Conservation (phyloP, 64 coral and sea anemone species). For the Montipora cactus region DNA sequence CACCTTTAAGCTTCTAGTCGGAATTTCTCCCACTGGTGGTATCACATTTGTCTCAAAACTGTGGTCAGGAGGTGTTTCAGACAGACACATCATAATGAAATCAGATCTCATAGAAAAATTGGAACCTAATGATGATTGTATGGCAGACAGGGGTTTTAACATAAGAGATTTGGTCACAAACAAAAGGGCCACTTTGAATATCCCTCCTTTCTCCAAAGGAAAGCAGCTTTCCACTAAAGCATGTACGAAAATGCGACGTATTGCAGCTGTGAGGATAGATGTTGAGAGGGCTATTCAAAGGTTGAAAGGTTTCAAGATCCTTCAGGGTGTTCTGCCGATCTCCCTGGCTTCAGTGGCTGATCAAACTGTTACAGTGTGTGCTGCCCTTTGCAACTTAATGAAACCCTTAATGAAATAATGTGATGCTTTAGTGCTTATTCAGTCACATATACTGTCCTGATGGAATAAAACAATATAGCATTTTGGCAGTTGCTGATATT, state of each 20-base stretch:
- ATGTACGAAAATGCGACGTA: slow-evolving; percentile 66
- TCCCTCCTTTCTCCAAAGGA: slow-evolving; percentile 64
- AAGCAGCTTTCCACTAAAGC: slow-evolving; percentile 31
- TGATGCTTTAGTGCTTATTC: background rate
- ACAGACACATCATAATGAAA: slow-evolving; percentile 16
- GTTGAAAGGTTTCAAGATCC: slow-evolving; percentile 33
- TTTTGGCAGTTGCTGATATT: background rate
- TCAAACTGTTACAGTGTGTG: slow-evolving; percentile 37
- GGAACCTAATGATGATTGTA: slow-evolving; percentile 2
- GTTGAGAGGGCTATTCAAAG: slow-evolving; percentile 30
- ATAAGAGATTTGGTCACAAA: slow-evolving; percentile 42
- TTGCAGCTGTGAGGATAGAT: slow-evolving; percentile 1
- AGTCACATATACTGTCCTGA: slow-evolving; percentile 8
- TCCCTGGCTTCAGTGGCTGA: slow-evolving; percentile 48
- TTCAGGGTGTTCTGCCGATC: slow-evolving; percentile 54
- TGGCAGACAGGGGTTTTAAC: slow-evolving; percentile 14
- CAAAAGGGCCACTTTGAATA: slow-evolving; percentile 59
- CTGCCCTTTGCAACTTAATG: slow-evolving; percentile 46
- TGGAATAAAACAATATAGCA: background rate
- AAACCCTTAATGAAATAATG: slow-evolving; percentile 19
- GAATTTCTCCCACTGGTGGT: slow-evolving; percentile 24
- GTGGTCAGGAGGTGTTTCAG: slow-evolving; percentile 26
- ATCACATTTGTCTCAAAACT: slow-evolving; percentile 59
- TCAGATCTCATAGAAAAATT: slow-evolving; percentile 30
- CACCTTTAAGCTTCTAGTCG: slow-evolving; percentile 46